Percentiles rank a stretch among this genome's conserved stretches.
Evolutionary conservation across 2,797 vertebrate genomes (phyloP).

Genomic region (Harpagifer antarcticus): DNA sequence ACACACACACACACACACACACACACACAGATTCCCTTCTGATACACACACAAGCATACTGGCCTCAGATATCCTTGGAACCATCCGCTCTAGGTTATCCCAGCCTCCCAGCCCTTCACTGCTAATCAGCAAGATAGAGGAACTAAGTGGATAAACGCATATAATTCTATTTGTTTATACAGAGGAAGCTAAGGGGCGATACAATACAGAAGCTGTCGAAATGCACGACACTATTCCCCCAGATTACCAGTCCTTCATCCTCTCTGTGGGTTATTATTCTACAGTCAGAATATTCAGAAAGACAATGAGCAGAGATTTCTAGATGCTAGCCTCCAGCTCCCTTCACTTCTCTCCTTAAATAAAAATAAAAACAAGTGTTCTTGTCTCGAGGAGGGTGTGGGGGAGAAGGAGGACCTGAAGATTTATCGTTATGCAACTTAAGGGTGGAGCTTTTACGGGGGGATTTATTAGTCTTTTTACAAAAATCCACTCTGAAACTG

Average conservation of each 20-base stretch:
- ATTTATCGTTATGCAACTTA: slow-evolving; percentile 51
- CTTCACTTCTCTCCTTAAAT: slow-evolving; percentile 5
- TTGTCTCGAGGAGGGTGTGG: slow-evolving; percentile 37
- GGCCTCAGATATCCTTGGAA: slow-evolving; percentile 72
- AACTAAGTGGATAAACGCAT: slow-evolving; percentile 73
- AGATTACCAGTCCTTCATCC: slow-evolving; percentile 73
- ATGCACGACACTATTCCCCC: slow-evolving; percentile 59
- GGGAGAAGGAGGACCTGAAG: slow-evolving; percentile 26
- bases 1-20: slow-evolving; percentile 2
- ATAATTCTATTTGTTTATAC: slow-evolving; percentile 69
- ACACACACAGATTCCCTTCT: neutral
- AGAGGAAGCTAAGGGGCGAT: slow-evolving; percentile 55
- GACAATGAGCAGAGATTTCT: slow-evolving; percentile 50
- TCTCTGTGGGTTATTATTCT: slow-evolving; percentile 69
- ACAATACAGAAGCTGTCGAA: slow-evolving; percentile 48
- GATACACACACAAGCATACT: slow-evolving; percentile 28
- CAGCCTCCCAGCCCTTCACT: slow-evolving; percentile 61
- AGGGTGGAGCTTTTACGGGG: slow-evolving; percentile 36
- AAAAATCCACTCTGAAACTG: slow-evolving; percentile 63
- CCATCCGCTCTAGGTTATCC: slow-evolving; percentile 65
- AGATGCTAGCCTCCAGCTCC: neutral
- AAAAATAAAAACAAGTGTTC: slow-evolving; percentile 17
- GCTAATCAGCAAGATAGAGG: slow-evolving; percentile 69
- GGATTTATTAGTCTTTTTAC: slow-evolving; percentile 68
- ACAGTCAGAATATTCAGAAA: slow-evolving; percentile 60